Conservation (phyloP, 1,140 invertebrate genomes). For the Coptotermes formosanus region DNA sequence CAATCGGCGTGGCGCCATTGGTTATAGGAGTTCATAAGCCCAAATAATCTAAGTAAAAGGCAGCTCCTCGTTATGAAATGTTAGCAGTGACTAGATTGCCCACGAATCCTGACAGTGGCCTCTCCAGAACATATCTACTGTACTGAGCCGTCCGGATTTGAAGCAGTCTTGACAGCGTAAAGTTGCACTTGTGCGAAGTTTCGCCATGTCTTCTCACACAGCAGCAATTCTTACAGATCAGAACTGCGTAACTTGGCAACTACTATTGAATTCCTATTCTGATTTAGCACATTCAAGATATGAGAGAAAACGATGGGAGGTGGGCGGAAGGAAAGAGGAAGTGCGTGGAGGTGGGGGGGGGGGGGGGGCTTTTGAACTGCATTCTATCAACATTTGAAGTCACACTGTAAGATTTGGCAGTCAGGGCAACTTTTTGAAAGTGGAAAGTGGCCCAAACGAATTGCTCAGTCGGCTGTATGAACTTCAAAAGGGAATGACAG, state of each 20-base stretch:
- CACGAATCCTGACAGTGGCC: too few relatives aligned
- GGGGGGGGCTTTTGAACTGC: not conserved
- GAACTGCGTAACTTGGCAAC: not conserved
- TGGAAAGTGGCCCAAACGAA: slow-evolving; percentile 1
- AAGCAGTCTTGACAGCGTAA: too few relatives aligned
- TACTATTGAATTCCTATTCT: slow-evolving; percentile 9
- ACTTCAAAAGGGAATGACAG: slow-evolving; percentile 3
- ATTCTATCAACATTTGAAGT: slow-evolving; percentile 9
- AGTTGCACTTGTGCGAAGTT: too few relatives aligned
- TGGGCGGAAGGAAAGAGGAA: not conserved
- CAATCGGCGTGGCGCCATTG: too few relatives aligned
- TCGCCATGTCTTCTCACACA: too few relatives aligned
- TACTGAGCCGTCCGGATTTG: too few relatives aligned
- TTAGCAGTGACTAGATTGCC: too few relatives aligned
- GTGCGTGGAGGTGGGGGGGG: not conserved
- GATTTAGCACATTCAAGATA: slow-evolving; percentile 4
- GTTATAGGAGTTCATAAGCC: too few relatives aligned
- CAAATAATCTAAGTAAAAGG: too few relatives aligned
- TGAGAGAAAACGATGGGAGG: not conserved
- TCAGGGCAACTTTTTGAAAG: slow-evolving; percentile 11
- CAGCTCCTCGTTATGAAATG: too few relatives aligned
- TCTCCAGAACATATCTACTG: too few relatives aligned
- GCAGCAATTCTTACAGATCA: too few relatives aligned
- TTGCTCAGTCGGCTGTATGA: not conserved
- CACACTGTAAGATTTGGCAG: slow-evolving; percentile 2